Conservation (phyloP, 2,113 vertebrate genomes). For the Odocoileus hemionus region DNA sequence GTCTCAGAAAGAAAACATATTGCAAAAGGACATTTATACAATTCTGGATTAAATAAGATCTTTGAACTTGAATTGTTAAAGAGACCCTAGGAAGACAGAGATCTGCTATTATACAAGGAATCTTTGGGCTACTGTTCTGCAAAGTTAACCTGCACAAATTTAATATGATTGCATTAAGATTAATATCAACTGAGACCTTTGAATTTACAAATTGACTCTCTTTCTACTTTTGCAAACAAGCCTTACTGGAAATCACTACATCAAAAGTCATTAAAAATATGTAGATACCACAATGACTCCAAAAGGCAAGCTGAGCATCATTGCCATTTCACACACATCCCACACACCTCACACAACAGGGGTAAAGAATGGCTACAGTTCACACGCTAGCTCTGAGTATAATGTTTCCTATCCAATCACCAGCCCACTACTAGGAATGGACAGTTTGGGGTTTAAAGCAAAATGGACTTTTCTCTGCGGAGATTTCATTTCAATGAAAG, state of each 20-base stretch:
- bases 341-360: neutral
- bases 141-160: neutral
- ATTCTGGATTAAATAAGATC: conserved; percentile 15
- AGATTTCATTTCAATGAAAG: neutral
- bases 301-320: neutral
- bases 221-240: neutral
- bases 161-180: neutral
- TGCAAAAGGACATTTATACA: neutral
- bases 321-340: neutral
- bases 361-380: neutral
- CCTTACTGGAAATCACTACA: neutral
- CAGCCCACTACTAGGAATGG: neutral
- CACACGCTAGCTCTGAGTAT: neutral
- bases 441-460: neutral
- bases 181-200: neutral
- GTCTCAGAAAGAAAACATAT: neutral
- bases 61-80: neutral
- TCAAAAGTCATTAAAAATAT: neutral
- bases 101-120: neutral
- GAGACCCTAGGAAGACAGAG: neutral
- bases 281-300: neutral
- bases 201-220: neutral
- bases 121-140: neutral
- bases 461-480: neutral
- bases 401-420: neutral